phyloP scores from a whole-genome alignment of 2,113 vertebrate species.

The Pedetes capensis region DNA sequence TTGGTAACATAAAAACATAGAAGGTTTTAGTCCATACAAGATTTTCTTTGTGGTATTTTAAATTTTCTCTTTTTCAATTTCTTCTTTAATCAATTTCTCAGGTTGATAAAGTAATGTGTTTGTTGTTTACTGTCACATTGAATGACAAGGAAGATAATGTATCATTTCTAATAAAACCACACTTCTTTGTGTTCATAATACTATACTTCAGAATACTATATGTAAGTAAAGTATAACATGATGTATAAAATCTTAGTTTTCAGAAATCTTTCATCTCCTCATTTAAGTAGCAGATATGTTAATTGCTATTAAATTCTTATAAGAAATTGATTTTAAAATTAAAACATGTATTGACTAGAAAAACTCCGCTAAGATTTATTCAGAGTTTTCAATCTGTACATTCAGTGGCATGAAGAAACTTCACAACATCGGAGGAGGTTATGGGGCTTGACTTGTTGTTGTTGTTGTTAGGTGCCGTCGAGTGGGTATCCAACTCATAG shows the following conservation, averaged over 20 bases:
- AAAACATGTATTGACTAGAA: not conserved
- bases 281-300: not conserved
- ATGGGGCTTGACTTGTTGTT: not conserved
- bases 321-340: slow-evolving; percentile 1
- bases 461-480: too few relatives aligned
- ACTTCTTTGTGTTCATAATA: not conserved
- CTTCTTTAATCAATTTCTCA: slow-evolving; percentile 20
- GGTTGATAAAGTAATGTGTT: not conserved
- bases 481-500: too few relatives aligned
- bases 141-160: not conserved
- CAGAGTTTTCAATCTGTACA: not conserved
- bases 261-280: not conserved
- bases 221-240: not conserved
- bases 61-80: not conserved
- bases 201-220: not conserved
- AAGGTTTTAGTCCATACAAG: not conserved
- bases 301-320: not conserved
- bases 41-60: slow-evolving; percentile 18
- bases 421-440: not conserved
- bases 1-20: not conserved
- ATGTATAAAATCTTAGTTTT: not conserved
- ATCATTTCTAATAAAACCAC: slow-evolving; percentile 14
- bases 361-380: not conserved
- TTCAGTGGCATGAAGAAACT: not conserved
- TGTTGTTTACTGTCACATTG: slow-evolving; percentile 1